Evolutionary conservation across 1,140 invertebrate genomes (phyloP), one percentile per base, ranked within the genome.

Genomic region (Ganaspis sp.): DNA sequence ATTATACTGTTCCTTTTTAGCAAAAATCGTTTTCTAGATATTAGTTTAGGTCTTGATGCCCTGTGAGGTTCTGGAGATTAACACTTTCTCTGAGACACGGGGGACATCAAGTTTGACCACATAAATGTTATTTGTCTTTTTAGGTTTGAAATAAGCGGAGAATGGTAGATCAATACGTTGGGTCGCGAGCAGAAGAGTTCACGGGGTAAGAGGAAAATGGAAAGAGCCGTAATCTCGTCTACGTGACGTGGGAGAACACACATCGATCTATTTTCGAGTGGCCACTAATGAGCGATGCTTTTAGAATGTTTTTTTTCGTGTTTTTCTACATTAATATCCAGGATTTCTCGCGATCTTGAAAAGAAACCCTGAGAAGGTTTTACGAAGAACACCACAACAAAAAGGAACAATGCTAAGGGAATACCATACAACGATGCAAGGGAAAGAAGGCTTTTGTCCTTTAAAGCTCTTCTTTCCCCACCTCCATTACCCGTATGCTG

Each of bases 151-250:
- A 87, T 83, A 83, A 80, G 79, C 85, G 83, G 82, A 82, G 80
- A 84, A 86, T 81, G 81, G 85, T 86, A 90, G 88, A 90, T 90
- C 89, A 90, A 90, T 90, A 90, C 87, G 84, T 86, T 73, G 81
- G 81, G 75, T 71, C 73, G 71, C 81, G 79, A 69, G 77, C 79
- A 80, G 38, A 70, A 81, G 81, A 83, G 78, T 73, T 78, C 40
- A 73, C 76, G 70, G 49, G 69, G 73, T 79, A 64, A 72, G 77
- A 75, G 76, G 15, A 77, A 76, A 49, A 74, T 69, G 49, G 79
- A 74, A 72, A 72, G 23, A 75, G 75, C 74, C 78, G 79, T 75
- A 79, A 85, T 83, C 70, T 81, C 80, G 77, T 84, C 83, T 80
- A 70, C 75, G 71, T 81, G 53, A 23, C 72, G 73, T 34, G 75